phyloP scores from a whole-genome alignment of 2,888 invertebrate genomes.

The Cancer borealis region DNA sequence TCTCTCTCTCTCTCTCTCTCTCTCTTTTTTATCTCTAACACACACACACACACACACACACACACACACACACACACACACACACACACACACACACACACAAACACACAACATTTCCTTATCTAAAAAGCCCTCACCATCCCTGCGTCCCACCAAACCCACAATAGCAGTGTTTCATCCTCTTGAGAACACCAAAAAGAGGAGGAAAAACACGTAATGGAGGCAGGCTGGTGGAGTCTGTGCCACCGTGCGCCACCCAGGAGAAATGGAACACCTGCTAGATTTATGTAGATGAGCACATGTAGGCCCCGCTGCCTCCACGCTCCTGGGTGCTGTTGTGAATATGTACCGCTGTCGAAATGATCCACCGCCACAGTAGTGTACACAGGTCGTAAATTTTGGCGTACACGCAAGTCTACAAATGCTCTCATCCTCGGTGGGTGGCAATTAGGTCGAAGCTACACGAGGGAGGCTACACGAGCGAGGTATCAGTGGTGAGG shows the following conservation, averaged over 20 bases:
- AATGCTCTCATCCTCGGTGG: slow-evolving; percentile 13
- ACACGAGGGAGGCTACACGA: neutral
- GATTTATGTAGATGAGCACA: slow-evolving; percentile 37
- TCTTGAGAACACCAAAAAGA: neutral
- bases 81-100: neutral
- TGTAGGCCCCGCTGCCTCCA: slow-evolving; percentile 23
- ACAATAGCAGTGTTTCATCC: neutral
- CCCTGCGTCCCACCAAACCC: neutral
- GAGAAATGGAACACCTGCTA: neutral
- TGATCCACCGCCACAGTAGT: slow-evolving; percentile 34
- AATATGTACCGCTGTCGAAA: slow-evolving; percentile 33
- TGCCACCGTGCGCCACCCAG: slow-evolving; percentile 1
- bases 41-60: neutral
- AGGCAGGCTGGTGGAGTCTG: neutral
- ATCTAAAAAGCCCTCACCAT: neutral
- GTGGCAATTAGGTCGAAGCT: slow-evolving; percentile 21
- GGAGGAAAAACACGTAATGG: neutral
- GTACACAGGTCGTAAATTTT: neutral
- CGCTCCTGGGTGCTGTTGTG: slow-evolving; percentile 12
- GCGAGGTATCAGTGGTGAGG: neutral
- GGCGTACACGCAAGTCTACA: slow-evolving; percentile 6
- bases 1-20: neutral
- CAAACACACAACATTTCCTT: neutral
- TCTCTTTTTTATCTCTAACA: neutral
- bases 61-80: slow-evolving; percentile 9